Base-by-base conservation (phyloP, 2,113 vertebrate genomes). In the Lichenostomus cassidix region DNA sequence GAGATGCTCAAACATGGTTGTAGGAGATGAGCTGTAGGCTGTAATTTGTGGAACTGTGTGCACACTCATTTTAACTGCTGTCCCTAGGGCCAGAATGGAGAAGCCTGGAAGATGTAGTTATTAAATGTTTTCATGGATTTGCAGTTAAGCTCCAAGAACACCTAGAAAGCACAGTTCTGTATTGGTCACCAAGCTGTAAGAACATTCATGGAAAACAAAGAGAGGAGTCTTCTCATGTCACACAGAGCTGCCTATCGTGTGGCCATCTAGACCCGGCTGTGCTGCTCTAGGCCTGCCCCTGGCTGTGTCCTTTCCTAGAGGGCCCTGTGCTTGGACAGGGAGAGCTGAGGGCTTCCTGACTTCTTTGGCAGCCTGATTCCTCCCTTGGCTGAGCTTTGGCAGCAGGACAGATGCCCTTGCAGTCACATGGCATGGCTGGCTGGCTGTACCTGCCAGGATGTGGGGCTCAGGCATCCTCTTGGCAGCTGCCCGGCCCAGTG, bases 231-330 rank as follows among this genome's bases (percentile, higher is more conserved):
- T 39, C 28, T 29, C 2, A 1, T 47, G 67, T 70, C 15, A 2
- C 11, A 15, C 1, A 2, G 41, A 19, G 25, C 16, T 69, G 47
- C 21, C 31, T 21, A 8, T 1, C 1, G 0, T 5, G 22, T 8
- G 11, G n/a, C n/a, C 29, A 4, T 41, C 5, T 18, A 8, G 39
- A 41, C 12, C 22, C 4, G 5, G 9, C 1, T 12, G 1, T 20
- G 31, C 2, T 2, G n/a, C 69, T 74, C 67, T 3, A 1, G 55
- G 29, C 68, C 82, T 75, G 56, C n/a, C n/a, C 37, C 24, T 28
- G 68, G 65, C 88, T 27, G 8, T 39, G 0, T 9, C 37, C 44
- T 70, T 80, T 52, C 3, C 15, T 47, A 28, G 25, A 31, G n/a
- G 8, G 31, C 20, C 18, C 42, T 28, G 0, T 28, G 56, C 28